Evolutionary conservation across 2,797 vertebrate genomes (phyloP), one percentile per base, ranked within the genome.

Genomic region (Ptychobarbus kaznakovi): DNA sequence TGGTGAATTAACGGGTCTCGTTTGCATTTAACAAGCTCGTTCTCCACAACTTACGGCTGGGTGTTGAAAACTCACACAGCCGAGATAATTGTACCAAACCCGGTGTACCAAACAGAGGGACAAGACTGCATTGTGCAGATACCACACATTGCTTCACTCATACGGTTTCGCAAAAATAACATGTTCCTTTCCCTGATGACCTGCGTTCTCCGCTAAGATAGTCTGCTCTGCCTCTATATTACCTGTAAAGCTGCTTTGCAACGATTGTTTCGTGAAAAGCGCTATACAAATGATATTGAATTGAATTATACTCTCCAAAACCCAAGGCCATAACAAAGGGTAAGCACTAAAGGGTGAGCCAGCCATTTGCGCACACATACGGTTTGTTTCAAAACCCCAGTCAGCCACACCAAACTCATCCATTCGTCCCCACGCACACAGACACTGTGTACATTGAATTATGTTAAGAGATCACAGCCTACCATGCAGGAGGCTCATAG

Each of bases 1-100:
- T 44, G 10, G 53, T 74, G 53, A 61, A 84, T 79, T 80, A 86
- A 83, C 80, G 22, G 58, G 66, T 70, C 87, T 80, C 76, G 65
- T 87, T 85, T 86, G 80, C 82, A 82, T 90, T 51, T 83, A 56
- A 76, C 56, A 22, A 42, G 46, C 61, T 80, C 35, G 2, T 51
- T 83, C 25, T 42, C 13, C 49, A 61, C 44, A 76, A 40, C 40
- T 49, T 46, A 56, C 9, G 13, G 69, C 46, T 84, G 28, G n/a
- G 44, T 28, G 56, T 15, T 16, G 0, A 63, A 83, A 83, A 25
- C 4, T 4, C 9, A n/a, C 40, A 6, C n/a, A 10, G 2, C 18
- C 1, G 0, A 20, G 10, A 32, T 2, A 32, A 32, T 0, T 32
- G 32, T 32, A 32, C 32, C 32, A 32, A 32, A 32, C 53, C 25